phyloP scores from a whole-genome alignment of 2,888 invertebrate species.

The Agrilus biguttatus region DNA sequence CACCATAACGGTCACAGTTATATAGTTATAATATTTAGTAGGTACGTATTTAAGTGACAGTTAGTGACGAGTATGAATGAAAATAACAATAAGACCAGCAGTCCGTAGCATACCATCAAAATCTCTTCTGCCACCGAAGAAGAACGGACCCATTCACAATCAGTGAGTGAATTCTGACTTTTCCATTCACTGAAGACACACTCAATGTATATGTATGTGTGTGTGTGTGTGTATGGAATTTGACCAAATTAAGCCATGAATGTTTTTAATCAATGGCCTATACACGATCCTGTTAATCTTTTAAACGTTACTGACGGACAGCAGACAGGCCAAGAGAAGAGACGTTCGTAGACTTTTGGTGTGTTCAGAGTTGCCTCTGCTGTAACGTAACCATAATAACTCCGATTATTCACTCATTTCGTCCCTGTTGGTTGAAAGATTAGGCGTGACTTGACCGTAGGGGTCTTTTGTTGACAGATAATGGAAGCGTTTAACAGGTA shows the following conservation, averaged over 20 bases:
- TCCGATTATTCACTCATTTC: too few relatives aligned
- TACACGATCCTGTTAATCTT: conserved; percentile 24
- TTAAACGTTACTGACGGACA: conserved; percentile 22
- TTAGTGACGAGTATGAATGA: too few relatives aligned
- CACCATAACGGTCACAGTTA: too few relatives aligned
- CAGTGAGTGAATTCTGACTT: conserved; percentile 16
- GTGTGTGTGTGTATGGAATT: conserved; percentile 19
- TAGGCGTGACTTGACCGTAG: conserved; percentile 22
- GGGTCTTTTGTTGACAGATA: conserved; percentile 19
- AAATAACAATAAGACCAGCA: too few relatives aligned
- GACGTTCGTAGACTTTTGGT: conserved; percentile 20
- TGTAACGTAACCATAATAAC: too few relatives aligned
- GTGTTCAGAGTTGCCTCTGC: not conserved
- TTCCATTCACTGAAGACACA: conserved; percentile 17
- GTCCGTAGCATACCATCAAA: too few relatives aligned
- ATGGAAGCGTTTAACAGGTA: conserved; percentile 26
- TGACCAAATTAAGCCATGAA: conserved; percentile 28
- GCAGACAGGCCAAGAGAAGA: conserved; percentile 23
- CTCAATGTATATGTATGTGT: not conserved
- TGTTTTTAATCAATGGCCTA: conserved; percentile 28
- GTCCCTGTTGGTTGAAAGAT: conserved; percentile 17
- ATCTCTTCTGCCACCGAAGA: not conserved
- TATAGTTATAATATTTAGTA: too few relatives aligned
- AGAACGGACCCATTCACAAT: conserved; percentile 10
- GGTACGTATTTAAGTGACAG: too few relatives aligned